Conservation (phyloP, 2,797 vertebrate species). For the Euphonia xanthogaster region DNA sequence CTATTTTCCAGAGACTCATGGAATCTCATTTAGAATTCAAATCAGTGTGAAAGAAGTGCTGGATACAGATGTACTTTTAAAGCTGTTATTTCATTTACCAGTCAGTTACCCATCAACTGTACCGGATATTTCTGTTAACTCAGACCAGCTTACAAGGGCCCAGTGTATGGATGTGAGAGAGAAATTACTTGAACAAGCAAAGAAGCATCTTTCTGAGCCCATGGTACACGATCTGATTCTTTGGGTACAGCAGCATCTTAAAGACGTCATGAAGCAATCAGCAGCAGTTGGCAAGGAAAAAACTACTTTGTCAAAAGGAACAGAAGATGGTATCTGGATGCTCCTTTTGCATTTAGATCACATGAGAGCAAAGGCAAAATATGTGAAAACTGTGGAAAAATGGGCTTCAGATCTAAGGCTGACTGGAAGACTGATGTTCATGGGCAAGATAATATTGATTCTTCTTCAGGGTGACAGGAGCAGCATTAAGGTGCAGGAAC, state of each 20-base stretch:
- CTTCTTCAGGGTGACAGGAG: slow-evolving; percentile 81
- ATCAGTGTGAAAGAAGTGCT: slow-evolving; percentile 57
- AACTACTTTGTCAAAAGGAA: slow-evolving; percentile 17
- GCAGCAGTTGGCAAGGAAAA: slow-evolving; percentile 13
- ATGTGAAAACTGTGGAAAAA: slow-evolving; percentile 79
- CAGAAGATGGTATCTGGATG: slow-evolving; percentile 72
- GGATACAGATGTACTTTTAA: slow-evolving; percentile 67
- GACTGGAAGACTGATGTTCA: slow-evolving; percentile 81
- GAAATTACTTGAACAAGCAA: slow-evolving; percentile 76
- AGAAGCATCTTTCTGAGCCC: slow-evolving; percentile 74
- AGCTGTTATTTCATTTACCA: slow-evolving; percentile 83
- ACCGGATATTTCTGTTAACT: slow-evolving; percentile 84
- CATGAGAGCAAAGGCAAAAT: slow-evolving; percentile 83
- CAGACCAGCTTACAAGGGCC: slow-evolving; percentile 78
- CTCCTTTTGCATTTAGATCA: slow-evolving; percentile 84
- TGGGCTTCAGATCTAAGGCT: slow-evolving; percentile 82
- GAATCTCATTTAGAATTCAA: slow-evolving; percentile 76
- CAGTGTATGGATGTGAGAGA: slow-evolving; percentile 76
- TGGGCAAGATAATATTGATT: slow-evolving; percentile 82
- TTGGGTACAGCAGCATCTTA: slow-evolving; percentile 81
- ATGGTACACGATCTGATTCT: slow-evolving; percentile 83
- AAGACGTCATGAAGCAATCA: slow-evolving; percentile 51
- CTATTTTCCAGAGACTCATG: slow-evolving; percentile 74
- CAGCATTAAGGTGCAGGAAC: slow-evolving; percentile 80
- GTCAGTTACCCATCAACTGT: slow-evolving; percentile 78